Evolutionary conservation across 2,113 vertebrate genomes (phyloP), one percentile per base, ranked within the genome.

Genomic region (Sinocyclocheilus anshuiensis): DNA sequence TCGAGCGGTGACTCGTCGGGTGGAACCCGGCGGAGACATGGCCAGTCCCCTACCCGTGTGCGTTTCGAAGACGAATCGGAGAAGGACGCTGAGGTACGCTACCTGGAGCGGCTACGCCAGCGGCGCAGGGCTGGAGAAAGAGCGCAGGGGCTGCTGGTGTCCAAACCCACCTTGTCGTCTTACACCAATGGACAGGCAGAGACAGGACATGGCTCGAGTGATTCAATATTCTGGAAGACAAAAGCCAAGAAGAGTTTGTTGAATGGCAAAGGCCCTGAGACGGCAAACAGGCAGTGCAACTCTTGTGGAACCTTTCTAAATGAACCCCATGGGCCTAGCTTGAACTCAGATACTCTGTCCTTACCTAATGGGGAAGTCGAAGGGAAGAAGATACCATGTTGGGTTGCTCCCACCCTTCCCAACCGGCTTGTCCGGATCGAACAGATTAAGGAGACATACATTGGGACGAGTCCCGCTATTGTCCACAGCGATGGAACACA

Each of bases 11-110:
- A 96, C 12, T 95, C 95, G 2, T 89, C 91, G 53, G 87, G 91
- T 0, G 90, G 91, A 45, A 90, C 59, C 16, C 81, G 91, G 29
- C 90, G 91, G 1, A 93, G 79, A 0, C 92, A 90, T 0, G 92
- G 92, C 0, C 86, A 89, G 0, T 95, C 96, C 1, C 94, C 94
- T 0, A 96, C 96, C 18, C 95, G 94, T 0, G 96, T 98, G n/a
- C 96, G 97, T 84, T 98, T 98, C 0, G 95, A 98, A 85, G 97
- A 99, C 55, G 97, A 99, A 88, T 97, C 97, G 0, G 96, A 95
- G 83, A 92, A 89, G 0, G 96, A 98, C 0, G 97, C 93, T 0
- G 96, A 98, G 92, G 95, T 91, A 85, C 96, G 97, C 39, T 97
- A 97, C 92, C 89, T 94, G 92, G 96, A 97, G 72, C 92, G 97